Percentiles rank a stretch among this genome's conserved stretches.
These are phyloP conservation scores for Cercocebus atys DNA, from an alignment of 2,113 vertebrate genomes.

Conservation along the genomic window DNA sequence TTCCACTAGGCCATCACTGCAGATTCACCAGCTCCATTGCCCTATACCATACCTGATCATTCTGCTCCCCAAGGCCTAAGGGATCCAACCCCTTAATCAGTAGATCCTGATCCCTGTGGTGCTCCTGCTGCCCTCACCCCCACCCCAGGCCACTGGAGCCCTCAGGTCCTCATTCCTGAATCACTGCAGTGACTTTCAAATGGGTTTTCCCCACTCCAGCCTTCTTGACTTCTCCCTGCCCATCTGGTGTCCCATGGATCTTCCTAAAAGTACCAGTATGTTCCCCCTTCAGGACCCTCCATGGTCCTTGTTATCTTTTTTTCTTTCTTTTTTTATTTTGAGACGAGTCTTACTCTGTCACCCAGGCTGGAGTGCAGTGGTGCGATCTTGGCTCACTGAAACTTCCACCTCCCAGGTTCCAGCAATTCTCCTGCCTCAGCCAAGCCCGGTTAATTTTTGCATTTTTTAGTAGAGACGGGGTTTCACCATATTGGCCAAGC, in stretches of 20 bases:
- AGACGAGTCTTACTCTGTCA: no score
- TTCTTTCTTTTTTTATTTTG: no score
- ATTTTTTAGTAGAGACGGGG: no score
- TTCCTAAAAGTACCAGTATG: neutral
- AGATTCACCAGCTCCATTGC: neutral
- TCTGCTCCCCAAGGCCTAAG: neutral
- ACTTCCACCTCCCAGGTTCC: no score
- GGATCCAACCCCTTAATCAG: neutral
- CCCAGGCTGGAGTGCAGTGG: no score
- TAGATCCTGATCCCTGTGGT: neutral
- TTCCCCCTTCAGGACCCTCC: neutral
- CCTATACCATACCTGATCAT: neutral
- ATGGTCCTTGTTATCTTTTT: neutral
- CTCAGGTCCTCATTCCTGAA: neutral
- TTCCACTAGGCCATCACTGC: fast-evolving
- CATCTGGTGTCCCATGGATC: neutral
- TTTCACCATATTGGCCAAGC: no score
- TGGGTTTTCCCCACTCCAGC: neutral
- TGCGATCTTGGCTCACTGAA: no score
- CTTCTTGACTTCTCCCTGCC: neutral
- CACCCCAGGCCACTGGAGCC: neutral
- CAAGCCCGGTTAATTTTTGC: no score
- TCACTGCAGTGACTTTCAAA: neutral
- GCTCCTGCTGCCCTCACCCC: neutral
- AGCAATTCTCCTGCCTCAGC: no score